Percentiles rank a stretch among this genome's conserved stretches.
phyloP scores from a whole-genome alignment of 2,888 invertebrate species.

The Sarcophaga subvicina region DNA sequence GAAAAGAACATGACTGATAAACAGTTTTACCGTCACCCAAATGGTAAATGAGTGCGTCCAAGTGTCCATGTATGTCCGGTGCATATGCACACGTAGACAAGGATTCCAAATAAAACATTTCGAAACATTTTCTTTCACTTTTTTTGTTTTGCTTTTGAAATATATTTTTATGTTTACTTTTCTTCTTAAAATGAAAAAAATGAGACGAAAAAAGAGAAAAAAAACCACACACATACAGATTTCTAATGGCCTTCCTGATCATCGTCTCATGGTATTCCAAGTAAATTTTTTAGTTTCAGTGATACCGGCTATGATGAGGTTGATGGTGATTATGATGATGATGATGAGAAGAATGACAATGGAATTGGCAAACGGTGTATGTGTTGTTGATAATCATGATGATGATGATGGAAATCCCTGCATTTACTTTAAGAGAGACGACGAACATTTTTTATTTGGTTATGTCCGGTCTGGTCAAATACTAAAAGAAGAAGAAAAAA shows the following conservation, averaged over 20 bases:
- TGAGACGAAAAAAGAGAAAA: constrained; percentile 48
- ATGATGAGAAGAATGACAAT: background rate
- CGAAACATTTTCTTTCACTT: constrained; percentile 2
- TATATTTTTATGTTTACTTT: constrained; percentile 69
- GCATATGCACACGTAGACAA: constrained; percentile 25
- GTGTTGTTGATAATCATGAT: constrained; percentile 24
- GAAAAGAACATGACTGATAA: constrained; percentile 45
- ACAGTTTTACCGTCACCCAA: constrained; percentile 54
- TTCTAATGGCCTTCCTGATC: constrained; percentile 65
- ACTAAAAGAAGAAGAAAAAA: background rate
- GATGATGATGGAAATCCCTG: constrained; percentile 62
- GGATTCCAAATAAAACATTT: constrained; percentile 55
- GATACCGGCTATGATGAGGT: constrained; percentile 39
- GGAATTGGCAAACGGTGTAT: constrained; percentile 34
- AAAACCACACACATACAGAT: constrained; percentile 65
- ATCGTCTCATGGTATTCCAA: constrained; percentile 30
- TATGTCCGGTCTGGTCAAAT: constrained; percentile 74
- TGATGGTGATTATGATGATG: constrained; percentile 13
- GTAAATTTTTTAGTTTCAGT: constrained; percentile 7
- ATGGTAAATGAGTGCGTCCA: background rate
- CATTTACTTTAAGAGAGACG: constrained; percentile 62
- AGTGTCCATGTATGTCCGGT: background rate
- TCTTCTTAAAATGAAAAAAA: constrained; percentile 73
- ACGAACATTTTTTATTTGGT: constrained; percentile 75
- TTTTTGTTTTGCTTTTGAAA: constrained; percentile 12